These are phyloP conservation scores for Eclectus roratus DNA, from an alignment of 2,113 vertebrate genomes.

Conservation along the genomic window DNA sequence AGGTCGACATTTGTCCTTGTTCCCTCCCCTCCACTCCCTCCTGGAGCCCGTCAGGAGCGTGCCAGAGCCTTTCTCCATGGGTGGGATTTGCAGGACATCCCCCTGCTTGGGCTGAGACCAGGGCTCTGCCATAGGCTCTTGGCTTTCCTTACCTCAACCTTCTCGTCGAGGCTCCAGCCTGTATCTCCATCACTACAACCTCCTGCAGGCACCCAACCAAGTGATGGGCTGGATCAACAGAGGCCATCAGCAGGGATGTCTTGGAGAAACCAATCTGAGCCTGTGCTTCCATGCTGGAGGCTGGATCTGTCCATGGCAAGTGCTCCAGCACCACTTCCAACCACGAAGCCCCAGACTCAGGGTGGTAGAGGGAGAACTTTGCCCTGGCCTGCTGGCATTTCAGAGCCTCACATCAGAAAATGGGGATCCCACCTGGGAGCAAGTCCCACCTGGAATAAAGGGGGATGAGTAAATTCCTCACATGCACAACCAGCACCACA, in stretches of 20 bases:
- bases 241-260: fast-evolving
- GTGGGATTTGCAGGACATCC: background rate
- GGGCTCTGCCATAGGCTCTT: background rate
- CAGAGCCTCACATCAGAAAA: fast-evolving
- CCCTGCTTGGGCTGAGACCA: background rate
- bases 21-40: background rate
- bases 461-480: background rate
- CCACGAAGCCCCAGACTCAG: fast-evolving
- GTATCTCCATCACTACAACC: background rate
- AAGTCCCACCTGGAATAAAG: background rate
- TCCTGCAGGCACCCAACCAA: background rate
- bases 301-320: fast-evolving
- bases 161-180: background rate
- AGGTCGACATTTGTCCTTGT: background rate
- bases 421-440: background rate
- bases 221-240: fast-evolving
- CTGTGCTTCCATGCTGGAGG: background rate
- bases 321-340: fast-evolving
- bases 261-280: background rate
- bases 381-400: background rate
- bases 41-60: fast-evolving
- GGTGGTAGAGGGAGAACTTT: background rate
- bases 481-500: fast-evolving
- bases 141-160: background rate
- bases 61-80: background rate